These are phyloP conservation scores for Laticauda colubrina DNA, from an alignment of 2,113 vertebrate genomes.

Conservation along the genomic window DNA sequence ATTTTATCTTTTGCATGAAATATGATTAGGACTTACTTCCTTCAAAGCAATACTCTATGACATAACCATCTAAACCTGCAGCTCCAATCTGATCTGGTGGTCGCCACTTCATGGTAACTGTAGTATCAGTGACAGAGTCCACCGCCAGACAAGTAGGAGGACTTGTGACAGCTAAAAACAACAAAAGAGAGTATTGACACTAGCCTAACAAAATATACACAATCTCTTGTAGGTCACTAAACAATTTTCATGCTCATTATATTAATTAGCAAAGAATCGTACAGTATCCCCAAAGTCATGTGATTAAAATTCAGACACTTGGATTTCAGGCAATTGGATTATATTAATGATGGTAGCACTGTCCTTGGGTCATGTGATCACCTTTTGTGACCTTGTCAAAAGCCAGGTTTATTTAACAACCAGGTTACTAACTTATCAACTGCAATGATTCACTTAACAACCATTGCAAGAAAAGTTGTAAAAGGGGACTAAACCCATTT, in stretches of 20 bases:
- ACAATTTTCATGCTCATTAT: background rate
- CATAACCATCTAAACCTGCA: slow-evolving; percentile 92
- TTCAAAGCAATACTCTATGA: slow-evolving; percentile 95
- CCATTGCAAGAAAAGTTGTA: too few relatives aligned
- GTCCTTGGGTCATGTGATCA: too few relatives aligned
- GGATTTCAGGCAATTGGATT: too few relatives aligned
- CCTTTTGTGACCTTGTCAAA: too few relatives aligned
- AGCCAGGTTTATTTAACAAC: too few relatives aligned
- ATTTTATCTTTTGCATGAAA: slow-evolving; percentile 52
- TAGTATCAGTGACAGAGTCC: slow-evolving; percentile 87
- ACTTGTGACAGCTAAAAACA: slow-evolving; percentile 88
- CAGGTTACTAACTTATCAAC: too few relatives aligned
- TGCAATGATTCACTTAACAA: too few relatives aligned
- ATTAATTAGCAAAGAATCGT: background rate
- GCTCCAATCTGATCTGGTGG: slow-evolving; percentile 96
- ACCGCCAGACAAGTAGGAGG: slow-evolving; percentile 91
- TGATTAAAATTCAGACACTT: too few relatives aligned
- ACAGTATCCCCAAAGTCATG: background rate
- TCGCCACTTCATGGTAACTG: slow-evolving; percentile 94
- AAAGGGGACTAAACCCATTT: too few relatives aligned
- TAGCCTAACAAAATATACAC: background rate
- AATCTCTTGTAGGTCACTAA: background rate
- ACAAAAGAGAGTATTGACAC: background rate
- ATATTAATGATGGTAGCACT: too few relatives aligned
- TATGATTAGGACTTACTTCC: slow-evolving; percentile 83